Evolutionary conservation across 2,797 vertebrate genomes (phyloP).

Genomic region (Pygocentrus nattereri): DNA sequence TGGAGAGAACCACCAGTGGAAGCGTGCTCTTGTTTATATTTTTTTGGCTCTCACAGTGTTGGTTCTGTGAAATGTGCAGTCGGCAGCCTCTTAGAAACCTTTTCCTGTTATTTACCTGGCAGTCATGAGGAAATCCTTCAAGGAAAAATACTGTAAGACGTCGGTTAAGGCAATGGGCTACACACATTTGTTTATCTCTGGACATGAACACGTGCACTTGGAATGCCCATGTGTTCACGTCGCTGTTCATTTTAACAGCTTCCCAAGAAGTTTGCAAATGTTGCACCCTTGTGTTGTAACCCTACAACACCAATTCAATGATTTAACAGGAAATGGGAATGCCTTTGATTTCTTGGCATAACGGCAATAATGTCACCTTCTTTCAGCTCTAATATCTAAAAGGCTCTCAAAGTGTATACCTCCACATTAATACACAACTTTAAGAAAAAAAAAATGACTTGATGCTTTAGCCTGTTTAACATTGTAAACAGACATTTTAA

Average conservation of each 20-base stretch:
- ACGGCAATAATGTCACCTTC: too few relatives aligned
- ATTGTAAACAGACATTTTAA: too few relatives aligned
- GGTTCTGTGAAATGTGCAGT: slow-evolving; percentile 2
- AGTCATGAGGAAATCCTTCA: slow-evolving; percentile 17
- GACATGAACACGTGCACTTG: background rate
- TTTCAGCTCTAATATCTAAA: too few relatives aligned
- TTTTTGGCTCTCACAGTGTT: background rate
- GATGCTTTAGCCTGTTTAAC: too few relatives aligned
- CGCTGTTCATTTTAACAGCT: background rate
- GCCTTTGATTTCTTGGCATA: background rate
- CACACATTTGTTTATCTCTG: background rate
- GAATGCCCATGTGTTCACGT: background rate
- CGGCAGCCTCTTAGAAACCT: slow-evolving; percentile 7
- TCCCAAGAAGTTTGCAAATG: background rate
- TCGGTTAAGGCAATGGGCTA: background rate
- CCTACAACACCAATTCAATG: background rate
- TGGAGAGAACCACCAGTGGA: slow-evolving; percentile 4
- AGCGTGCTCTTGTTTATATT: slow-evolving; percentile 47
- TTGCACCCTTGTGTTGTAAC: background rate
- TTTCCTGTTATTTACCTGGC: slow-evolving; percentile 38
- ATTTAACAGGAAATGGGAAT: background rate
- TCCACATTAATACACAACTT: too few relatives aligned
- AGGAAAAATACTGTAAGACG: background rate
- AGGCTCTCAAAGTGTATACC: too few relatives aligned
- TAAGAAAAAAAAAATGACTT: too few relatives aligned